Base-by-base conservation (phyloP, 2,113 vertebrate genomes). In the Octodon degus region DNA sequence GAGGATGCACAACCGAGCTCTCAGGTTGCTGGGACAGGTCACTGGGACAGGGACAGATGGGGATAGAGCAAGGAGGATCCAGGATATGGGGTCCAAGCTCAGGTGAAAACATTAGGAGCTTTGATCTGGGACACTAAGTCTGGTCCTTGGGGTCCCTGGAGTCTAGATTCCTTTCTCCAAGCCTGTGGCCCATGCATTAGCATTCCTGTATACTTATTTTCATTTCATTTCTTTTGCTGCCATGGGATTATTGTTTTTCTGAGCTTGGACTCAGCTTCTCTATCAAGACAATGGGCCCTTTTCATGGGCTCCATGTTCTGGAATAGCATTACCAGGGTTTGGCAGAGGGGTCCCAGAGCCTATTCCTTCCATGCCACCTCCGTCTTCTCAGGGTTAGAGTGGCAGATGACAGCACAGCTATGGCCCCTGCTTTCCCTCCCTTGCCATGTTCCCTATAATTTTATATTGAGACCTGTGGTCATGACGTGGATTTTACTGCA, bases 401-500 rank as follows among this genome's bases (percentile, higher is more conserved):
- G 96, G 95, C 94, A 96, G 96, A 91, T 97, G 94, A 93, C 89
- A 84, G 95, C 27, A 16, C 17, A 58, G 90, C 88, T 79, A 32
- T 24, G 34, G 40, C 80, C 79, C 62, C 53, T 37, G 65, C 72
- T 53, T 94, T 88, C 93, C 97, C 92, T 92, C 96, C 96, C 90
- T 96, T 27, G n/a, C 92, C 96, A 95, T 98, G 96, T 97, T 97
- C 89, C 91, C 98, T 98, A 98, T 99, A 98, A 99, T 98, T 99
- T 99, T 99, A 99, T 98, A 99, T 98, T 98, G 98, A 98, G 98
- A 98, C 98, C 98, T 98, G 98, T 99, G 98, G 98, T 98, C 98
- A 98, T 98, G 98, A 99, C 98, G 98, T 98, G 98, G 98, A 98
- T 98, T 99, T 99, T 99, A 99, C 98, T 98, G 98, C 98, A 98